Conservation (phyloP, 2,113 vertebrate species). For the Thamnophis sirtalis region DNA sequence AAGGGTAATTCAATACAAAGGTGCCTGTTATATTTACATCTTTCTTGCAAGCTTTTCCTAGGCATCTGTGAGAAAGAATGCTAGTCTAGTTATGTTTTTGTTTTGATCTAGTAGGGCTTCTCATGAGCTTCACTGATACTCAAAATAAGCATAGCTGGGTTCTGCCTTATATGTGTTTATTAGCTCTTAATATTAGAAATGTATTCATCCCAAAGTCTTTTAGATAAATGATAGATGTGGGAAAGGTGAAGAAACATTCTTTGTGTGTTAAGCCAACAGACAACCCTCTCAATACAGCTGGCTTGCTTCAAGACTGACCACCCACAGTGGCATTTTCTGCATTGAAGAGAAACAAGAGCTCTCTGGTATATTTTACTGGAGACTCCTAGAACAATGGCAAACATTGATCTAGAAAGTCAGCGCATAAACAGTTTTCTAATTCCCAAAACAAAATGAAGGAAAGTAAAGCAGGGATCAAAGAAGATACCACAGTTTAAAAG, state of each 20-base stretch:
- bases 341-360: constrained; percentile 49
- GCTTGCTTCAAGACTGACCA: constrained; percentile 45
- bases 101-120: not conserved
- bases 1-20: not conserved
- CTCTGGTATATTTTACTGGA: constrained; percentile 53
- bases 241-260: constrained; percentile 43
- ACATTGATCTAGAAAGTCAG: constrained; percentile 50
- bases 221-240: constrained; percentile 50
- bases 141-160: not conserved
- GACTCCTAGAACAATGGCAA: constrained; percentile 44
- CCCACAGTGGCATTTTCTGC: constrained; percentile 58
- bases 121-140: not conserved
- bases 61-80: not conserved
- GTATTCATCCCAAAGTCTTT: constrained; percentile 10
- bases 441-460: constrained; percentile 44
- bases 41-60: not conserved
- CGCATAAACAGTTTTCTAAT: constrained; percentile 56
- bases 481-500: constrained; percentile 6
- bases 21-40: not conserved
- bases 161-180: not conserved
- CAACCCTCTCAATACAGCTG: constrained; percentile 42
- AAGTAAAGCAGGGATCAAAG: constrained; percentile 42
- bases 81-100: not conserved
- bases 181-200: constrained; percentile 14
- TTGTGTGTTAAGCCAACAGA: constrained; percentile 47